Conservation (phyloP, 2,797 vertebrate genomes). For the Lemur catta region DNA sequence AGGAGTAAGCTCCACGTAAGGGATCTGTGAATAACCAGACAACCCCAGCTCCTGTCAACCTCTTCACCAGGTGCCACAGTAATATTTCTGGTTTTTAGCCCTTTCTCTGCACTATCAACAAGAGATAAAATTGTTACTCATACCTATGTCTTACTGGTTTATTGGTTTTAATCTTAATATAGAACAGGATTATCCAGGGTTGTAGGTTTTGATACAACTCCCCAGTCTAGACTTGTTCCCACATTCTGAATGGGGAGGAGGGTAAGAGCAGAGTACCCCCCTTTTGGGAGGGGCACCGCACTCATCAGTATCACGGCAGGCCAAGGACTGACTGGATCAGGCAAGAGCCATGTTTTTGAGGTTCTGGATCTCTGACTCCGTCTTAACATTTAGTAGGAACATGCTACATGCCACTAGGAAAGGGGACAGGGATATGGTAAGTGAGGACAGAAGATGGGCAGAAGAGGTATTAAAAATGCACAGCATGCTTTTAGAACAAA, state of each 20-base stretch:
- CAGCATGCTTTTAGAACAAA: background rate
- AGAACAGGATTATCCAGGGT: background rate
- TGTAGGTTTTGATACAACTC: background rate
- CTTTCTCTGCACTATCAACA: conserved; percentile 82
- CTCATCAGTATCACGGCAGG: background rate
- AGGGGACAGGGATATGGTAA: background rate
- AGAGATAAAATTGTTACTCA: conserved; percentile 48
- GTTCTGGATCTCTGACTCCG: background rate
- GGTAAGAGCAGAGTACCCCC: background rate
- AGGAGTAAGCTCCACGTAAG: conserved; percentile 36
- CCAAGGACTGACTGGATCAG: background rate
- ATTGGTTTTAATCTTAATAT: conserved; percentile 43
- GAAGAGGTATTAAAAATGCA: background rate
- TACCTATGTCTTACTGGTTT: conserved; percentile 73
- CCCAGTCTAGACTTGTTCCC: background rate
- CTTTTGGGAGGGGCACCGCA: background rate
- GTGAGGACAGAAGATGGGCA: background rate
- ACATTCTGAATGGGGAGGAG: background rate
- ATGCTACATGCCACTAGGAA: background rate
- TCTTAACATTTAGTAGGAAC: background rate
- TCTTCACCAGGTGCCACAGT: conserved; percentile 68
- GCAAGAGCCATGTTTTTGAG: background rate
- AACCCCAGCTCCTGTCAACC: conserved; percentile 45
- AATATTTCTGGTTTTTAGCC: conserved; percentile 76
- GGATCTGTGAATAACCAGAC: conserved; percentile 52